Evolutionary conservation across 2,888 invertebrate species (phyloP).

Genomic region (Griposia aprilina): DNA sequence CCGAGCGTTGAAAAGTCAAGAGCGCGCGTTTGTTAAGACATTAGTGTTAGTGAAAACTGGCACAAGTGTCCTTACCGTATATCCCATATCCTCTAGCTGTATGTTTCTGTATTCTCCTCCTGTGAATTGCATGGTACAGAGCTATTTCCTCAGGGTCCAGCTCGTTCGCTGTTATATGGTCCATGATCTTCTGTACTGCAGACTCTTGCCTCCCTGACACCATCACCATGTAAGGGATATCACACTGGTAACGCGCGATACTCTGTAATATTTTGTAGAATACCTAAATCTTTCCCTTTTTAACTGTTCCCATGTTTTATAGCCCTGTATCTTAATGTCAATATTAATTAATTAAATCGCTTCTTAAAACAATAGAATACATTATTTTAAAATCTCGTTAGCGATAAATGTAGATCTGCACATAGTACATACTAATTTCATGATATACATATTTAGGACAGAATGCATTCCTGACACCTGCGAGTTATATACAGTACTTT

Average conservation of each 20-base stretch:
- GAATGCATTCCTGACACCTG: too few relatives aligned
- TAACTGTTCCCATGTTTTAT: background rate
- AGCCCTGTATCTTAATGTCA: background rate
- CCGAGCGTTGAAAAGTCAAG: too few relatives aligned
- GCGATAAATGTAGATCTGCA: too few relatives aligned
- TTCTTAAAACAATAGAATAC: background rate
- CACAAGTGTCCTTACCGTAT: background rate
- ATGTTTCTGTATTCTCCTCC: conserved; percentile 76
- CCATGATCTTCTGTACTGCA: conserved; percentile 72
- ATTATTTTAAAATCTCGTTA: too few relatives aligned
- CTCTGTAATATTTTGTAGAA: conserved; percentile 62
- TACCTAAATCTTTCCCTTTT: background rate
- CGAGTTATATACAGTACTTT: too few relatives aligned
- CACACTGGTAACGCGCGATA: conserved; percentile 72
- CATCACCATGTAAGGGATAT: conserved; percentile 78
- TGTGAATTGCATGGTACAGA: conserved; percentile 79
- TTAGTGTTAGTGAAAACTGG: too few relatives aligned
- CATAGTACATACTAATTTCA: too few relatives aligned
- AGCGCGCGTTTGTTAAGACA: too few relatives aligned
- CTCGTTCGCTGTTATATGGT: conserved; percentile 75
- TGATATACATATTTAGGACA: too few relatives aligned
- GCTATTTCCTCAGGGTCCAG: conserved; percentile 82
- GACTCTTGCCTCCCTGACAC: conserved; percentile 79
- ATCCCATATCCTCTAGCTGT: conserved; percentile 70
- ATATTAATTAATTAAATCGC: background rate